Percentiles rank a stretch among this genome's conserved stretches.
These are phyloP conservation scores for Myotis pilosus DNA, from an alignment of 2,797 vertebrate genomes.

Conservation along the genomic window DNA sequence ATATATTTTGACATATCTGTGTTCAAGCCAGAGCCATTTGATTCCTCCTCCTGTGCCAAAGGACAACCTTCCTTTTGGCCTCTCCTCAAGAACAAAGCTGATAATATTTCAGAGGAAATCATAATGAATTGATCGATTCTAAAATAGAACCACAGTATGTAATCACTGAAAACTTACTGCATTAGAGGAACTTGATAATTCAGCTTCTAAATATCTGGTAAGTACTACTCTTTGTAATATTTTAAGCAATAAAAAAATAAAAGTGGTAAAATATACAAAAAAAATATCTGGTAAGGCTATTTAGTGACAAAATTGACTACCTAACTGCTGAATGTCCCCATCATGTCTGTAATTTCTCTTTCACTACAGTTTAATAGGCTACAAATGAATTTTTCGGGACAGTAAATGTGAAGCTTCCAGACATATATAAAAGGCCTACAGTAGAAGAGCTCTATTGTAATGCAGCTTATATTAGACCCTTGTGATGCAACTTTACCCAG, in stretches of 20 bases:
- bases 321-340: slow-evolving; percentile 17
- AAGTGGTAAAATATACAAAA: no score
- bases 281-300: not conserved
- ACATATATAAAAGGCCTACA: not conserved
- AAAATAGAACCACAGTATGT: slow-evolving; percentile 53
- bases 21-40: slow-evolving; percentile 48
- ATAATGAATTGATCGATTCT: slow-evolving; percentile 39
- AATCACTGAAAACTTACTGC: slow-evolving; percentile 49
- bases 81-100: slow-evolving; percentile 39
- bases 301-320: not conserved
- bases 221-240: not conserved
- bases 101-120: slow-evolving; percentile 36
- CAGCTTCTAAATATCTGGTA: not conserved
- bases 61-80: slow-evolving; percentile 18
- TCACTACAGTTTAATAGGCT: not conserved
- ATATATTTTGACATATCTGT: slow-evolving; percentile 58
- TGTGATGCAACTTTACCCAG: not conserved
- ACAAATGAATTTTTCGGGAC: not conserved
- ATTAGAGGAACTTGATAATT: slow-evolving; percentile 36
- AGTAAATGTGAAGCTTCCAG: not conserved
- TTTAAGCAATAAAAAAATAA: no score
- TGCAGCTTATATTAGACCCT: not conserved
- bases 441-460: not conserved
- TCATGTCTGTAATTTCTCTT: not conserved
- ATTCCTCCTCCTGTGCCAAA: slow-evolving; percentile 51